Conservation (phyloP, 2,797 vertebrate species). For the Leuciscus waleckii region DNA sequence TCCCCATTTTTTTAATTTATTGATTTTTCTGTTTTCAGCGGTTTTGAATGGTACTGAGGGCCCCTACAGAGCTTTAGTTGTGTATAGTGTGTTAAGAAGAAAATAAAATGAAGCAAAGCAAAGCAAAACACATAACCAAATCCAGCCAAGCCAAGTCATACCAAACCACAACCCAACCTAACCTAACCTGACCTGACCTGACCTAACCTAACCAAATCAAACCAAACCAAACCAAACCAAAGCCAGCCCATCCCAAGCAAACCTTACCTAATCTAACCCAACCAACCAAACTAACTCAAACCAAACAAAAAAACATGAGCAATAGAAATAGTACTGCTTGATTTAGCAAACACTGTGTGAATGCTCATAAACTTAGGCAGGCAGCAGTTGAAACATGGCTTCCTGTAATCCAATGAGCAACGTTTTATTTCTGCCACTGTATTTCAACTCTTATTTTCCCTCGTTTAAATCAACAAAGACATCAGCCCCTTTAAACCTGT, state of each 20-base stretch:
- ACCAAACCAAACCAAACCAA: rapidly evolving
- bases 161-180: neutral
- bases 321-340: neutral
- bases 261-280: rapidly evolving
- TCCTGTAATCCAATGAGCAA: constrained; percentile 26
- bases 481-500: constrained; percentile 48
- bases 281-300: rapidly evolving
- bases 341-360: neutral
- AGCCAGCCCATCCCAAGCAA: too few relatives aligned
- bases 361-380: neutral
- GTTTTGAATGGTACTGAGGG: neutral
- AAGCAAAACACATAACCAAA: neutral
- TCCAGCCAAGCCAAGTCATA: neutral
- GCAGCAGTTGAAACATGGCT: neutral
- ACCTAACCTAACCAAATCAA: rapidly evolving
- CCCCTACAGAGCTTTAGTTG: neutral
- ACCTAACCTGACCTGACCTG: rapidly evolving
- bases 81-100: neutral
- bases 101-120: neutral
- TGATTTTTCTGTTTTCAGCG: neutral
- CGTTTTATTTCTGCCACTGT: constrained; percentile 35
- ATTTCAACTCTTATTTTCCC: constrained; percentile 33
- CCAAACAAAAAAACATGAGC: neutral
- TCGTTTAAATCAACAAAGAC: constrained; percentile 57
- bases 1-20: neutral